Conservation (phyloP, 2,888 invertebrate genomes). For the Lasioglossum lativentre region DNA sequence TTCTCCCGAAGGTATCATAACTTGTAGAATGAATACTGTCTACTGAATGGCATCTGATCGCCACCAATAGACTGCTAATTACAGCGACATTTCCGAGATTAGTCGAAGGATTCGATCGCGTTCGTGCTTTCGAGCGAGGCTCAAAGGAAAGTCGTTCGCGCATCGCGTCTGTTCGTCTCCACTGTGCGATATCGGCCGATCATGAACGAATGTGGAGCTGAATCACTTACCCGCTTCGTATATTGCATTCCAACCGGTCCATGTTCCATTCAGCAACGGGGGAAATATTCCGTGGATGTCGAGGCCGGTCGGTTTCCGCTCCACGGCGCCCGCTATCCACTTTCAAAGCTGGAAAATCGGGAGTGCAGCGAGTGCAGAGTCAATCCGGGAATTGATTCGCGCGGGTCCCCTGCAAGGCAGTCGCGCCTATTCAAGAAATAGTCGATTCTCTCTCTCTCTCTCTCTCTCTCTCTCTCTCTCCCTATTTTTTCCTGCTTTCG, state of each 20-base stretch:
- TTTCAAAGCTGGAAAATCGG: slow-evolving; percentile 49
- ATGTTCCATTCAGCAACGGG: slow-evolving; percentile 34
- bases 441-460: not conserved
- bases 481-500: not conserved
- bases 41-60: not conserved
- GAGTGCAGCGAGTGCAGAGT: slow-evolving; percentile 42
- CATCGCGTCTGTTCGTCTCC: slow-evolving; percentile 23
- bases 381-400: slow-evolving; percentile 64
- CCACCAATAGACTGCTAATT: not conserved
- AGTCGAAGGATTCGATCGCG: not conserved
- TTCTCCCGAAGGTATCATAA: not conserved
- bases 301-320: slow-evolving; percentile 30
- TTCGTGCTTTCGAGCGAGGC: not conserved
- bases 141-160: slow-evolving; percentile 28
- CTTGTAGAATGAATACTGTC: not conserved
- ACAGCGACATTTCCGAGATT: not conserved
- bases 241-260: slow-evolving; percentile 58
- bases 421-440: slow-evolving; percentile 56
- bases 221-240: slow-evolving; percentile 43
- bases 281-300: slow-evolving; percentile 43
- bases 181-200: slow-evolving; percentile 28
- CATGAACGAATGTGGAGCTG: slow-evolving; percentile 5
- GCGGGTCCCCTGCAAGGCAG: slow-evolving; percentile 33
- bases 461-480: not conserved
- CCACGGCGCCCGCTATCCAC: slow-evolving; percentile 14